These are phyloP conservation scores for Tanytarsus gracilentus DNA, from an alignment of 2,888 invertebrate species.

Conservation along the genomic window DNA sequence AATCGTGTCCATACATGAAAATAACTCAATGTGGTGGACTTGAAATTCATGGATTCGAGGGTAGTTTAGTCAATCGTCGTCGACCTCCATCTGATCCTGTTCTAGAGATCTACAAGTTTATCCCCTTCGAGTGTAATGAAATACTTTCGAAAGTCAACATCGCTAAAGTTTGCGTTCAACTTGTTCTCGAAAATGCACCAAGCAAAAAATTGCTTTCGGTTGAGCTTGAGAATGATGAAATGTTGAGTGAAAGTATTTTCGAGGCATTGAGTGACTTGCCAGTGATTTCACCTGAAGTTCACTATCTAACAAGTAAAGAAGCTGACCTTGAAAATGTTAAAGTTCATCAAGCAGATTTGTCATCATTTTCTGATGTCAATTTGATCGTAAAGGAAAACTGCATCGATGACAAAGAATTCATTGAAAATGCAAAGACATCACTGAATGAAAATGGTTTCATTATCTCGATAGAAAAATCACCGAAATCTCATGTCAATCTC, in stretches of 20 bases:
- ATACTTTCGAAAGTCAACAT: conserved; percentile 42
- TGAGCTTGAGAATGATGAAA: too few relatives aligned
- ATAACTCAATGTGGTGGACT: conserved; percentile 60
- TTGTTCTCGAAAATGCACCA: conserved; percentile 62
- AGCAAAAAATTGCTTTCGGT: conserved; percentile 51
- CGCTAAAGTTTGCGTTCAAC: conserved; percentile 54
- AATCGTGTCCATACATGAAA: conserved; percentile 35
- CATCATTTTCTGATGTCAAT: conserved; percentile 48
- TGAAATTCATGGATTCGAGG: conserved; percentile 64
- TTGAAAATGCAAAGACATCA: conserved; percentile 45
- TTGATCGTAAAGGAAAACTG: conserved; percentile 37
- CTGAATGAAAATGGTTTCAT: conserved; percentile 53
- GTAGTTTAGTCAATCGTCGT: conserved; percentile 64
- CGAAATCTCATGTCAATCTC: conserved; percentile 35
- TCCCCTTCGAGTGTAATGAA: conserved; percentile 48
- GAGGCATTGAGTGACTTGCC: too few relatives aligned
- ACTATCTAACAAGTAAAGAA: conserved; percentile 58
- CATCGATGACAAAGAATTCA: conserved; percentile 34
- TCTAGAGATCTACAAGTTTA: conserved; percentile 64
- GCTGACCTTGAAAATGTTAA: conserved; percentile 50
- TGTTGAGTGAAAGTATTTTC: too few relatives aligned
- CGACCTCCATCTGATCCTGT: conserved; percentile 62
- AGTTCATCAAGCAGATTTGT: conserved; percentile 46
- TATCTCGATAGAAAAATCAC: conserved; percentile 48
- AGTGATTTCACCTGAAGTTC: too few relatives aligned